Evolutionary conservation across 2,797 vertebrate genomes (phyloP).

Genomic region (Halcyon chelicuti): DNA sequence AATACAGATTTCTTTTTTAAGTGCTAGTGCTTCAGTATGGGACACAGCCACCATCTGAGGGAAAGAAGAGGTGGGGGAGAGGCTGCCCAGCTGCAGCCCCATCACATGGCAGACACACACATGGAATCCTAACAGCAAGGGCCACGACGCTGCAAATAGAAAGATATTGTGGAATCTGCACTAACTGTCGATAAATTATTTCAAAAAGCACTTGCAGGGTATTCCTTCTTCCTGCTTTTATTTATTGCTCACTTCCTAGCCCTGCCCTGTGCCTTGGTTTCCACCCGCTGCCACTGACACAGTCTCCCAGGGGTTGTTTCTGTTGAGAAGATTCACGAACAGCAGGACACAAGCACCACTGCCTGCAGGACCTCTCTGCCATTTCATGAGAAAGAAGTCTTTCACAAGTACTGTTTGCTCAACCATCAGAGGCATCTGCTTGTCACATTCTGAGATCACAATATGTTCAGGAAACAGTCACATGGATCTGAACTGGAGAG

Average conservation of each 20-base stretch:
- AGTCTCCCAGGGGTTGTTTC: not conserved
- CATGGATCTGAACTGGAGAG: not conserved
- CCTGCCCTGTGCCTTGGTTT: not conserved
- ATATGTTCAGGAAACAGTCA: conserved; percentile 40
- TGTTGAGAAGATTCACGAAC: not conserved
- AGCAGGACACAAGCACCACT: not conserved
- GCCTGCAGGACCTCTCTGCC: conserved; percentile 37
- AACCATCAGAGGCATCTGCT: conserved; percentile 53
- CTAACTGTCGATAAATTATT: not conserved
- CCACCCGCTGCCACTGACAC: not conserved
- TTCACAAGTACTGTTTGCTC: conserved; percentile 19
- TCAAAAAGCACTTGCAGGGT: not conserved
- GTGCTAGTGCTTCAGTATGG: not conserved
- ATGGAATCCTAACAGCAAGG: not conserved
- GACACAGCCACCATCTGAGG: not conserved
- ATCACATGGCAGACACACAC: not conserved
- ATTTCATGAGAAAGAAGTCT: conserved; percentile 39
- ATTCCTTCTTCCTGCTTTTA: not conserved
- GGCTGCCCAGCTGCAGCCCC: not conserved
- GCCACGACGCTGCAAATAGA: not conserved
- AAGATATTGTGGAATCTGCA: not conserved
- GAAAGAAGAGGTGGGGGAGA: not conserved
- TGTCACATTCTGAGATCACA: conserved; percentile 45
- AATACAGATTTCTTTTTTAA: not conserved
- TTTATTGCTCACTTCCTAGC: not conserved